These are phyloP conservation scores for Spicauda simplicius DNA, from an alignment of 2,888 invertebrate species.

Conservation along the genomic window DNA sequence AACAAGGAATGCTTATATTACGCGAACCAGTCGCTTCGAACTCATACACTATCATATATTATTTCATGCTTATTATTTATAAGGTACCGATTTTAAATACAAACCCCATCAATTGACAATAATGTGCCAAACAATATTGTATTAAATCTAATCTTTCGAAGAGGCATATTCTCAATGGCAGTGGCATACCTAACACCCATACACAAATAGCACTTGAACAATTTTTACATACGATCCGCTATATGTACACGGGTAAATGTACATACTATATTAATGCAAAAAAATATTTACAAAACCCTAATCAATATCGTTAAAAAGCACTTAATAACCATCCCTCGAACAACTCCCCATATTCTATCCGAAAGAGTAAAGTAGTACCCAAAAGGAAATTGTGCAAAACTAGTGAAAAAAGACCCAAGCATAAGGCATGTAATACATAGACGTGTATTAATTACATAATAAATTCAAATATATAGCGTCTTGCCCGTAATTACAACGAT, in stretches of 20 bases:
- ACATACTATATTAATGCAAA: slow-evolving; percentile 76
- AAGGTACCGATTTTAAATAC: slow-evolving; percentile 37
- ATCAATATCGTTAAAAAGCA: slow-evolving; percentile 74
- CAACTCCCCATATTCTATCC: slow-evolving; percentile 54
- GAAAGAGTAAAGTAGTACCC: slow-evolving; percentile 49
- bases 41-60: slow-evolving; percentile 50
- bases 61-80: slow-evolving; percentile 33
- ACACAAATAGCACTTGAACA: slow-evolving; percentile 76
- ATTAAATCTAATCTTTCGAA: slow-evolving; percentile 47
- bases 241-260: slow-evolving; percentile 70
- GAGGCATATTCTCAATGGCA: slow-evolving; percentile 66
- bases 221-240: slow-evolving; percentile 68
- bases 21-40: slow-evolving; percentile 66
- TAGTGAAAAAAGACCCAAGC: slow-evolving; percentile 44
- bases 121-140: slow-evolving; percentile 45
- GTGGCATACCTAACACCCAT: slow-evolving; percentile 77
- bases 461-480: slow-evolving; percentile 25
- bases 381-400: slow-evolving; percentile 38
- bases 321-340: slow-evolving; percentile 67
- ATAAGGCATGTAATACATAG: slow-evolving; percentile 30
- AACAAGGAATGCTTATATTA: slow-evolving; percentile 49
- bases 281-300: slow-evolving; percentile 78
- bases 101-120: slow-evolving; percentile 44
- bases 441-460: slow-evolving; percentile 16
- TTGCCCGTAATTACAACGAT: slow-evolving; percentile 29